Conservation (phyloP, 2,797 vertebrate genomes). For the Spinibarbus caldwelli region DNA sequence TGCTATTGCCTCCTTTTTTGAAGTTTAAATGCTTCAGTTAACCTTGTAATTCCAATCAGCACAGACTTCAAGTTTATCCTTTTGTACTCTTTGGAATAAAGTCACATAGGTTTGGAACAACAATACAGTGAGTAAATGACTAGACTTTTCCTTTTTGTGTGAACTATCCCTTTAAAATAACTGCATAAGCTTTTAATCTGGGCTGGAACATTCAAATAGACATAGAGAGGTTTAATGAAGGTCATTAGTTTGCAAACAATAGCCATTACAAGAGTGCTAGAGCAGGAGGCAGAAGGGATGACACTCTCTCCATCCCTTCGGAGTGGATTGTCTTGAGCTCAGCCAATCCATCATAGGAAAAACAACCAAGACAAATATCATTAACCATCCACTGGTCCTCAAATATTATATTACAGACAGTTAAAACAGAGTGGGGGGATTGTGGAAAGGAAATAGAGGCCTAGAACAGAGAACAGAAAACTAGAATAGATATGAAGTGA, state of each 20-base stretch:
- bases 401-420: constrained; percentile 55
- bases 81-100: not conserved
- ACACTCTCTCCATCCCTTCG: constrained; percentile 26
- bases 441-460: not conserved
- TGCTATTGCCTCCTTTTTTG: too few relatives aligned
- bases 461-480: not conserved
- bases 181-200: constrained; percentile 57
- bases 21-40: too few relatives aligned
- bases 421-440: not conserved
- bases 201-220: constrained; percentile 61
- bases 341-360: constrained; percentile 49
- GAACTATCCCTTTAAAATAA: constrained; percentile 40
- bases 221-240: constrained; percentile 75
- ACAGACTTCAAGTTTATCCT: not conserved
- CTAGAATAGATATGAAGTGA: not conserved
- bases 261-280: constrained; percentile 66
- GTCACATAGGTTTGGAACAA: not conserved
- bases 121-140: not conserved
- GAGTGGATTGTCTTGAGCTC: constrained; percentile 32
- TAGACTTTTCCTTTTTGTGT: not conserved
- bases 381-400: constrained; percentile 64
- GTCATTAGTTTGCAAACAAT: constrained; percentile 78
- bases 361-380: constrained; percentile 65
- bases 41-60: not conserved
- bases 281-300: constrained; percentile 46